Evolutionary conservation across 2,113 vertebrate genomes (phyloP).

Genomic region (Procapra przewalskii): DNA sequence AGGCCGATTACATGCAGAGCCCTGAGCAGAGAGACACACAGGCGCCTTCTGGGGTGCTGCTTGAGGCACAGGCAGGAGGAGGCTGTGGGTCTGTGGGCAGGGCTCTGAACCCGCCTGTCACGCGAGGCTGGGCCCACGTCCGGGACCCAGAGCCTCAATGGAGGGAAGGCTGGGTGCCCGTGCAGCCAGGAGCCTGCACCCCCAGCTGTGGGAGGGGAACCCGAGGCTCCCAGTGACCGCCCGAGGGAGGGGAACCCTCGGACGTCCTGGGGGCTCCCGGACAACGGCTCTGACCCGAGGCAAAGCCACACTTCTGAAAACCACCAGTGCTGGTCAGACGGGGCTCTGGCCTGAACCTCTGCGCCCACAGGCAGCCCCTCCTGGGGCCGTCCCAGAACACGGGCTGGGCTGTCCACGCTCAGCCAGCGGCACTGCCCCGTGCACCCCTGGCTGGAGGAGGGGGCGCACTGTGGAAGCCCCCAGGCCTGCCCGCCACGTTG

Average conservation of each 20-base stretch:
- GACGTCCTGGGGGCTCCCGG: neutral
- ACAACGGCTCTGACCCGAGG: fast-evolving
- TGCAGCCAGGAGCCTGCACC: fast-evolving
- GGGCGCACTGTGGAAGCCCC: neutral
- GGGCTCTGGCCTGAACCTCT: neutral
- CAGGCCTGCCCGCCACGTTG: neutral
- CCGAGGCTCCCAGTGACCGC: fast-evolving
- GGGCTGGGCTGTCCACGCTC: fast-evolving
- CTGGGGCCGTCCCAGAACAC: fast-evolving
- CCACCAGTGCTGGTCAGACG: fast-evolving
- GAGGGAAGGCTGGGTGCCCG: fast-evolving
- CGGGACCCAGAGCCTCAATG: neutral
- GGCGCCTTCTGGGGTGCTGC: neutral
- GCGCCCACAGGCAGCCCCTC: neutral
- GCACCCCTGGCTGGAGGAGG: neutral
- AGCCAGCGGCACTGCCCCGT: fast-evolving
- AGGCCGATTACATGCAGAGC: fast-evolving
- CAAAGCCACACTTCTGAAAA: neutral
- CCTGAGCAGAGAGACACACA: neutral
- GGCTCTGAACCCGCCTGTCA: neutral
- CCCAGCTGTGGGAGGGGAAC: neutral
- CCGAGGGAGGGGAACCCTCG: fast-evolving
- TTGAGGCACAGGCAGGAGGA: fast-evolving
- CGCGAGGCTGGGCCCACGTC: fast-evolving
- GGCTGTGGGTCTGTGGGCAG: fast-evolving